Base-by-base conservation (phyloP, 2,888 invertebrate species). In the Drosophila mimetica region DNA sequence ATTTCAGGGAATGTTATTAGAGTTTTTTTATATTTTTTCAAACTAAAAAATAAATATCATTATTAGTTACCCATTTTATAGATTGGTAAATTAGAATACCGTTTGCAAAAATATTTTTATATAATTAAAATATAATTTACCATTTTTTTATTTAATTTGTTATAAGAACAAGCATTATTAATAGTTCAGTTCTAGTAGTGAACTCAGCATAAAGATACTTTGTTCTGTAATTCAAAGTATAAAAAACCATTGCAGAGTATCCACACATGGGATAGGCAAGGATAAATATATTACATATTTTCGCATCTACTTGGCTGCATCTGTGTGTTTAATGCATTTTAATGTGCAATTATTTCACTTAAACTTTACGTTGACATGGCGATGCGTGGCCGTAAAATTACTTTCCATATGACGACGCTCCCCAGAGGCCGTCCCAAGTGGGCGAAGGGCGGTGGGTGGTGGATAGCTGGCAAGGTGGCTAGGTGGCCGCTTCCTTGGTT, bases 271-370 rank as follows among this genome's bases (percentile, higher is more conserved):
- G 8, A 22, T 22, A 30, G 13, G 9, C 11, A 9, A n/a, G n/a
- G n/a, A 3, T 18, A 25, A 16, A 55, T 22, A 16, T 47, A 11
- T 30, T 30, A 41, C 18, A 25, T 41, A 30, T 60, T 16, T 22
- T 54, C 30, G 28, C 28, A 52, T 63, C 18, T 53, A 36, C 52
- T 66, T 44, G 34, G 36, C 32, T 59, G 34, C 44, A 53, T n/a
- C 57, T 74, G 74, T 52, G 64, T 52, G 30, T 54, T 71, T 71
- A 70, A 71, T 71, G 63, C 69, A 77, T 76, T 74, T 79, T 61
- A 54, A 71, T 64, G 58, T 69, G 74, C 74, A 77, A 79, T 77
- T 78, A 79, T 71, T 71, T 55, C 39, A 39, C 42, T 42, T 64
- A 61, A 69, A 58, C 48, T 71, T 60, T 42, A 42, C 54, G 79